These are phyloP conservation scores for Scaptomyza montana DNA, from an alignment of 1,140 invertebrate species.

Conservation along the genomic window DNA sequence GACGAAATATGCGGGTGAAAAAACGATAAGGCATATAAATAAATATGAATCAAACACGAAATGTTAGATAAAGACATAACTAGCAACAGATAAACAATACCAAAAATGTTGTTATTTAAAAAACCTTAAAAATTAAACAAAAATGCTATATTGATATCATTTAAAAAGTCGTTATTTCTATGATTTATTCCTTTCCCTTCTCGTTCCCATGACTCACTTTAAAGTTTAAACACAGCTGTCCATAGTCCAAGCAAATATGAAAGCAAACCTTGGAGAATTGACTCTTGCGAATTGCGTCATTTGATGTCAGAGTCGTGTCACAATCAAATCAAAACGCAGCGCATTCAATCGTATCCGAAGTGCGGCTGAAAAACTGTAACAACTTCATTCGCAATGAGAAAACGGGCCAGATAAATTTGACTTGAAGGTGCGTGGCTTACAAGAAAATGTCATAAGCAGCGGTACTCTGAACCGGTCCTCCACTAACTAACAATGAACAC, in stretches of 20 bases:
- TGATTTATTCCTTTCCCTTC: constrained; percentile 7
- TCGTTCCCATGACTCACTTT: constrained; percentile 30
- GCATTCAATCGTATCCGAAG: not conserved
- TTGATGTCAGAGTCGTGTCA: constrained; percentile 74
- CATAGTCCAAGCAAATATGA: constrained; percentile 36
- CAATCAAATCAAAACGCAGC: constrained; percentile 63
- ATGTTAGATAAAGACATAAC: too few species aligned
- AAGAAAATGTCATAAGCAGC: constrained; percentile 76
- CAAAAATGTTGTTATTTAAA: too few species aligned
- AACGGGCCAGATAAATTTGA: constrained; percentile 71
- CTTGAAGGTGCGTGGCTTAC: constrained; percentile 78
- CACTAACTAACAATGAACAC: constrained; percentile 24
- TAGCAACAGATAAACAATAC: too few species aligned
- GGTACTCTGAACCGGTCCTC: constrained; percentile 39
- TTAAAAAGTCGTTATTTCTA: constrained; percentile 6
- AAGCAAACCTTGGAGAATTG: constrained; percentile 47
- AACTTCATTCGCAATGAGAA: constrained; percentile 75
- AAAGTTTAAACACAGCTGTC: not conserved
- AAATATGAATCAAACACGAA: too few species aligned
- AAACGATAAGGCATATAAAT: not conserved
- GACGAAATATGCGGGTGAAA: constrained; percentile 28
- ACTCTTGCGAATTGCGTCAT: constrained; percentile 68
- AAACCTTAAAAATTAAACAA: too few species aligned
- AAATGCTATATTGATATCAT: too few species aligned
- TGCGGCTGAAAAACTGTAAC: constrained; percentile 66